Base-by-base conservation (phyloP, 2,888 invertebrate genomes). In the Lamellibrachia satsuma region DNA sequence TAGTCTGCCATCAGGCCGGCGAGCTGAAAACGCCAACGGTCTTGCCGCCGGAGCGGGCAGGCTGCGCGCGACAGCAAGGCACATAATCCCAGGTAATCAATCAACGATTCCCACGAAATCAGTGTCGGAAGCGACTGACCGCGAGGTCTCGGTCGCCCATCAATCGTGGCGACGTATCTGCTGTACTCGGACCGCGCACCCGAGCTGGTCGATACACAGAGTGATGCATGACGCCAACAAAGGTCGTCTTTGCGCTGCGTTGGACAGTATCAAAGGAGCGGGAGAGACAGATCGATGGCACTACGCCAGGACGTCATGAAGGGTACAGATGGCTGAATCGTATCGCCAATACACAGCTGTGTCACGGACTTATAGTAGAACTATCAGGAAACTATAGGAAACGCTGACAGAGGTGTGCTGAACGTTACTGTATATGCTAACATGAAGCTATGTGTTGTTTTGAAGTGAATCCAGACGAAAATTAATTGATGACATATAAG, bases 61-160 rank as follows among this genome's bases (percentile, higher is more conserved):
- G 75, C 75, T 15, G n/a, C 22, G n/a, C 75, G 75, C 75, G 15
- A n/a, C 75, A 3, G 22, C 75, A 75, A 75, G 75, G 2, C 75
- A 22, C 75, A 22, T 22, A 75, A 22, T 75, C 75, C 75, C 75
- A 75, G 75, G 22, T 75, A 11, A 75, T 75, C 75, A 15, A 75
- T 75, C 75, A 75, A n/a, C 75, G 75, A 75, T 75, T 75, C 75
- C 75, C 75, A 75, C 75, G 75, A 75, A 75, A 75, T 75, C 75
- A 75, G 22, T 75, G 75, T 75, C 75, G 22, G 75, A 75, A 22
- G 75, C 75, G 6, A 75, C 75, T 75, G 75, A 75, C 75, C 75
- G 75, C 15, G 75, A 22, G 75, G 15, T n/a, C 75, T 11, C 75
- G 75, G 6, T 6, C 75, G 22, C 75, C 22, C 75, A 75, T 75